Evolutionary conservation across 2,888 invertebrate species (phyloP).

Genomic region (Drosophila differens): DNA sequence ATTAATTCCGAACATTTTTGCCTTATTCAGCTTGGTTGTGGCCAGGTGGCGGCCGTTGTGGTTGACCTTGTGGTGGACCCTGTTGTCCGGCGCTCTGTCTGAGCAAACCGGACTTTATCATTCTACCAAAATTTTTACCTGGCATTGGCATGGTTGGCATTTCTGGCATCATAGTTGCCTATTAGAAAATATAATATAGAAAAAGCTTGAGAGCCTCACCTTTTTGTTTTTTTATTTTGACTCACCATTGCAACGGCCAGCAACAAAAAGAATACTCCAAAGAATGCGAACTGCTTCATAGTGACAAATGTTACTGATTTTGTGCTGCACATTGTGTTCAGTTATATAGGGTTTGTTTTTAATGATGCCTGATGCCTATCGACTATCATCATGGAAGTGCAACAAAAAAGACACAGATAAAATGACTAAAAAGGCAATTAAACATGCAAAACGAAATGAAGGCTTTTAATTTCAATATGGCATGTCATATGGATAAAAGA

Average conservation of each 20-base stretch:
- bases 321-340: background rate
- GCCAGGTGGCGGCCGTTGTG: constrained; percentile 28
- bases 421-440: constrained; percentile 34
- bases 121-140: background rate
- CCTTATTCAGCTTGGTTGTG: constrained; percentile 12
- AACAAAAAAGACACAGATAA: constrained; percentile 9
- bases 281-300: constrained; percentile 66
- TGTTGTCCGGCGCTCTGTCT: constrained; percentile 28
- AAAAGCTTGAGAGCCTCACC: too few relatives aligned
- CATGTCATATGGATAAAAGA: constrained; percentile 27
- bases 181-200: background rate
- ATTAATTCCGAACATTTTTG: constrained; percentile 9
- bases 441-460: constrained; percentile 1
- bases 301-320: constrained; percentile 49
- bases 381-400: background rate
- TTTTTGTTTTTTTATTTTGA: background rate
- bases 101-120: constrained; percentile 38
- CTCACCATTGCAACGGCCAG: constrained; percentile 65
- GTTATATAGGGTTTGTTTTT: constrained; percentile 52
- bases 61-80: constrained; percentile 7
- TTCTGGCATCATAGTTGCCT: constrained; percentile 26
- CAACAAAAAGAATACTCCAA: constrained; percentile 57
- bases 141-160: constrained; percentile 21
- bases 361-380: constrained; percentile 1
- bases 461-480: constrained; percentile 38